These are phyloP conservation scores for Amiota communis DNA, from an alignment of 2,888 invertebrate species.

Conservation along the genomic window DNA sequence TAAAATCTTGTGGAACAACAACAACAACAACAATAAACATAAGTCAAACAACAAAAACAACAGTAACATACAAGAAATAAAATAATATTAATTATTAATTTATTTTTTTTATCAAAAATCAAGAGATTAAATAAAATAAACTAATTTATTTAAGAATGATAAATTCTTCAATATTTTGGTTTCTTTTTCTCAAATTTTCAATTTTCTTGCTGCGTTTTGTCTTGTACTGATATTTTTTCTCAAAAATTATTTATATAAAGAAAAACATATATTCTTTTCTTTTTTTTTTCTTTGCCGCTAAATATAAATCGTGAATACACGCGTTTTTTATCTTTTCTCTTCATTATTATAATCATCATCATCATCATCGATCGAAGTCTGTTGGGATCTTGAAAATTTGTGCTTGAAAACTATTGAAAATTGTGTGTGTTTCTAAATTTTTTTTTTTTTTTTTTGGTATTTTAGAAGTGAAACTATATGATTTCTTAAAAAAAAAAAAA, in stretches of 20 bases:
- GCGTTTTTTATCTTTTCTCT: neutral
- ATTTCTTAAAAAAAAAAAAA: slow-evolving; percentile 9
- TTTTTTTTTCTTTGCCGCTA: neutral
- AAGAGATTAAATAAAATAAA: neutral
- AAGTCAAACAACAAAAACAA: neutral
- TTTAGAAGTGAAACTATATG: too few relatives aligned
- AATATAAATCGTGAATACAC: neutral
- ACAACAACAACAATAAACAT: neutral
- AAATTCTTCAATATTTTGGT: slow-evolving; percentile 19
- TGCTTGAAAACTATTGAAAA: too few relatives aligned
- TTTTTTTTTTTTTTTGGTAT: too few relatives aligned
- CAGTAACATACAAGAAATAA: neutral
- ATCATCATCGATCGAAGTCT: too few relatives aligned
- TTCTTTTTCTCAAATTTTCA: neutral
- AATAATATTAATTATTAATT: neutral
- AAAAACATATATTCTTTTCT: too few relatives aligned
- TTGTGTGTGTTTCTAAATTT: too few relatives aligned
- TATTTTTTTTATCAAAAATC: too few relatives aligned
- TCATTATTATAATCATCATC: slow-evolving; percentile 27
- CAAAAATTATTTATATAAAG: neutral
- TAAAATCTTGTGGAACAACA: neutral
- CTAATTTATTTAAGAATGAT: neutral
- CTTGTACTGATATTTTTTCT: slow-evolving; percentile 6
- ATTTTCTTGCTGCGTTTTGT: too few relatives aligned
- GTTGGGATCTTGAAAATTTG: too few relatives aligned